Evolutionary conservation across 2,888 invertebrate species (phyloP).

Genomic region (Leucophora obtusa): DNA sequence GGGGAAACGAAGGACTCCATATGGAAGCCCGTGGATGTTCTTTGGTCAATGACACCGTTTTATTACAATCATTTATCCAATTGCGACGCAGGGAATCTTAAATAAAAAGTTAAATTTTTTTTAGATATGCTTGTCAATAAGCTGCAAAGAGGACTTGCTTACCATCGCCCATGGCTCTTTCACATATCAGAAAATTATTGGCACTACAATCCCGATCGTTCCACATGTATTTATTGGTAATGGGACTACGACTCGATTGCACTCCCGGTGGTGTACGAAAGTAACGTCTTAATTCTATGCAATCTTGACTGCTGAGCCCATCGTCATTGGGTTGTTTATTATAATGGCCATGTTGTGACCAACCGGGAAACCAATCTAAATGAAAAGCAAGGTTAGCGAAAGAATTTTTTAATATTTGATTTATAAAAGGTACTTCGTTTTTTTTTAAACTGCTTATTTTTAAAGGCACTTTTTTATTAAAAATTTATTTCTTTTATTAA

Average conservation of each 20-base stretch:
- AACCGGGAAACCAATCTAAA: slow-evolving; percentile 91
- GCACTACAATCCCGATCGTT: slow-evolving; percentile 88
- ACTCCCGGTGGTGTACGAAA: slow-evolving; percentile 81
- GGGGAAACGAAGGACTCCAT: slow-evolving; percentile 90
- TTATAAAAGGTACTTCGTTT: too few relatives aligned
- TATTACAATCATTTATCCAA: slow-evolving; percentile 83
- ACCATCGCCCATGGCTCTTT: slow-evolving; percentile 85
- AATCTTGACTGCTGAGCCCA: slow-evolving; percentile 88
- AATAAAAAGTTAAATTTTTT: background rate
- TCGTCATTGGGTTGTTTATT: slow-evolving; percentile 89
- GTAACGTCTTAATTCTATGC: slow-evolving; percentile 86
- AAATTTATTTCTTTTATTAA: too few relatives aligned
- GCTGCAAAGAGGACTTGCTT: slow-evolving; percentile 64
- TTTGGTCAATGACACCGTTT: slow-evolving; percentile 83
- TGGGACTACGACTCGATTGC: slow-evolving; percentile 76
- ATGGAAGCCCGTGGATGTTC: slow-evolving; percentile 84
- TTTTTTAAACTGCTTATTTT: too few relatives aligned
- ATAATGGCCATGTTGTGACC: slow-evolving; percentile 84
- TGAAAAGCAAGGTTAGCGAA: too few relatives aligned
- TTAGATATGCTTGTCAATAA: background rate
- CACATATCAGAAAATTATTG: slow-evolving; percentile 87
- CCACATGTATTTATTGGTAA: slow-evolving; percentile 86
- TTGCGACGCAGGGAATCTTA: slow-evolving; percentile 79
- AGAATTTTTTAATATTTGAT: too few relatives aligned
- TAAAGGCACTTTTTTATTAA: too few relatives aligned